A percentile compares a stretch with the other conserved stretches of the same genome.
Conservation (phyloP, 2,113 vertebrate species). For the Callithrix jacchus region DNA sequence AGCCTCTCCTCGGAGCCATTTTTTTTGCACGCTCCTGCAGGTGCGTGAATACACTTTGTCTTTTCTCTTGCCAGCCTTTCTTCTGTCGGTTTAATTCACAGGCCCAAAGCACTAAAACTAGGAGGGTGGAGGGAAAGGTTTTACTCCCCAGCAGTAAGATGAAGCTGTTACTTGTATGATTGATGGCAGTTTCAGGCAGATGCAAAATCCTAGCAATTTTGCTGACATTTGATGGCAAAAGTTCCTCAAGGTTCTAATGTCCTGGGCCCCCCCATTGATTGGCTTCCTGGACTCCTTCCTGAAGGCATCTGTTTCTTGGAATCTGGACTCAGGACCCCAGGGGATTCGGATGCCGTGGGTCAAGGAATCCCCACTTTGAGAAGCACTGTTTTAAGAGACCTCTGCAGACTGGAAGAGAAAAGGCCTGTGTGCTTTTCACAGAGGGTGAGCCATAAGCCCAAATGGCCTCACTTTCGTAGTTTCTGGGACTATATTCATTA, state of each 20-base stretch:
- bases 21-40: background rate
- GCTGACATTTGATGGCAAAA: background rate
- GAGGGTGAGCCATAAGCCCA: rapidly evolving
- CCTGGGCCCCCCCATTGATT: background rate
- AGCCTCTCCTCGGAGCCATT: background rate
- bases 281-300: background rate
- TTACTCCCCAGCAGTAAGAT: too few relatives aligned
- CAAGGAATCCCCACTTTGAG: background rate
- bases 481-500: background rate
- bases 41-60: too few relatives aligned
- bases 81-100: background rate
- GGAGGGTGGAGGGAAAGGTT: background rate
- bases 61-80: background rate
- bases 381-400: background rate
- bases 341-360: background rate
- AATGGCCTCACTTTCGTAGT: background rate
- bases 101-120: background rate
- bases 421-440: rapidly evolving
- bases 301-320: background rate
- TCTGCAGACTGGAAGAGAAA: background rate
- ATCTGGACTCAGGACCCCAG: background rate
- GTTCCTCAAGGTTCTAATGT: background rate
- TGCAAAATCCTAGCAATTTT: background rate
- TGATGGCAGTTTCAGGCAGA: background rate
- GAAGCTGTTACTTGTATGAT: background rate